phyloP scores from a whole-genome alignment of 2,797 vertebrate genomes.

The Serranus cabrilla region DNA sequence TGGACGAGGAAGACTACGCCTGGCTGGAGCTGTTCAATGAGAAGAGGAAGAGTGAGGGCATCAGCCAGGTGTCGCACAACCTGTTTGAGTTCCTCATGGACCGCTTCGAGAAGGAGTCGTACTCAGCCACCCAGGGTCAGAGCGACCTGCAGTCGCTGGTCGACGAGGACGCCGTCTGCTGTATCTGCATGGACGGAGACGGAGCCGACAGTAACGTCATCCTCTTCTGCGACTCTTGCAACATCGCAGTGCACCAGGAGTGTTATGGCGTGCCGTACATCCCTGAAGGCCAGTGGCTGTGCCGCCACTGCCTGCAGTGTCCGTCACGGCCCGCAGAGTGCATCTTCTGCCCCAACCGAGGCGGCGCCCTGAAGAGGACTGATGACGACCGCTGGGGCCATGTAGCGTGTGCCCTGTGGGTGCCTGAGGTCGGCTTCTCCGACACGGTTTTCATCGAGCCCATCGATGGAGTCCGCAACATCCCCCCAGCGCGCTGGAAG shows the following conservation, averaged over 20 bases:
- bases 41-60: constrained; percentile 91
- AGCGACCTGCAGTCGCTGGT: constrained; percentile 91
- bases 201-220: constrained; percentile 98
- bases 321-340: constrained; percentile 91
- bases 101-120: constrained; percentile 97
- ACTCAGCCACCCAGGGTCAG: constrained; percentile 91
- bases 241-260: constrained; percentile 98
- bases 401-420: constrained; percentile 97
- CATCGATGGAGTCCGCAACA: constrained; percentile 96
- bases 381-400: constrained; percentile 98
- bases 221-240: constrained; percentile 97
- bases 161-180: constrained; percentile 98
- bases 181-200: constrained; percentile 98
- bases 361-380: constrained; percentile 97
- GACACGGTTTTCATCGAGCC: constrained; percentile 98
- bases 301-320: constrained; percentile 95
- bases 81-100: constrained; percentile 99
- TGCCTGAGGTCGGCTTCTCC: constrained; percentile 98
- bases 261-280: constrained; percentile 98
- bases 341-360: constrained; percentile 96
- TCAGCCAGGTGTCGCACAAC: constrained; percentile 94
- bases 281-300: constrained; percentile 98
- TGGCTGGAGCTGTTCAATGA: constrained; percentile 97
- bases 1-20: constrained; percentile 98
- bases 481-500: constrained; percentile 97